phyloP scores from a whole-genome alignment of 2,797 vertebrate genomes.

The Anniella stebbinsi region DNA sequence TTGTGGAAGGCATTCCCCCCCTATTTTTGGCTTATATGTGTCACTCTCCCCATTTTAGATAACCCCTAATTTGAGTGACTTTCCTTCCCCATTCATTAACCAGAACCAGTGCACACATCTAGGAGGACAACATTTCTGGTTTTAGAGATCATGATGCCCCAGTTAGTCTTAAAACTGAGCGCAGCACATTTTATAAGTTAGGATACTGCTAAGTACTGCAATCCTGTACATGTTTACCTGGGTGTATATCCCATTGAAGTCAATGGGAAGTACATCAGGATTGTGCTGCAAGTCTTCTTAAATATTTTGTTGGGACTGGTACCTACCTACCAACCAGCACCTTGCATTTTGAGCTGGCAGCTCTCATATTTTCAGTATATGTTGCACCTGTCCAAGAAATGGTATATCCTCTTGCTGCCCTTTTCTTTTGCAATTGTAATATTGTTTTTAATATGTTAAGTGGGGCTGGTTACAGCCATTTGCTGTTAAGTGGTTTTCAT shows the following conservation, averaged over 20 bases:
- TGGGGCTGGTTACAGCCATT: constrained; percentile 7
- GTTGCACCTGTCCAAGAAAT: not conserved
- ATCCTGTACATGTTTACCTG: too few relatives aligned
- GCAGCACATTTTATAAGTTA: not conserved
- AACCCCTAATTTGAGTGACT: not conserved
- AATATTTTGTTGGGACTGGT: not conserved
- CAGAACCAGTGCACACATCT: not conserved
- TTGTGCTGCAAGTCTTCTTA: not conserved
- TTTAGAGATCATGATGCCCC: not conserved
- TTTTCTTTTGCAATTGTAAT: not conserved
- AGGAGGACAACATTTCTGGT: not conserved
- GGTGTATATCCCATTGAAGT: too few relatives aligned
- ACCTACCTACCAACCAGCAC: not conserved
- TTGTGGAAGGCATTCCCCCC: too few relatives aligned
- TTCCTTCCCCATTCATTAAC: not conserved
- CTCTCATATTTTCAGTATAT: not conserved
- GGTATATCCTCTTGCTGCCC: not conserved
- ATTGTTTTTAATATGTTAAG: constrained; percentile 47
- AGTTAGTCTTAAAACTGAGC: not conserved
- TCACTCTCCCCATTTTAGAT: not conserved
- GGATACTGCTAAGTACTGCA: not conserved
- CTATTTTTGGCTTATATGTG: not conserved
- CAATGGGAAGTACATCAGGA: not conserved
- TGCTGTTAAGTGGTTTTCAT: constrained; percentile 31
- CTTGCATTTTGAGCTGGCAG: accelerated